Percentiles rank a stretch among this genome's conserved stretches.
Conservation (phyloP, 2,113 vertebrate genomes). For the Mus musculus region DNA sequence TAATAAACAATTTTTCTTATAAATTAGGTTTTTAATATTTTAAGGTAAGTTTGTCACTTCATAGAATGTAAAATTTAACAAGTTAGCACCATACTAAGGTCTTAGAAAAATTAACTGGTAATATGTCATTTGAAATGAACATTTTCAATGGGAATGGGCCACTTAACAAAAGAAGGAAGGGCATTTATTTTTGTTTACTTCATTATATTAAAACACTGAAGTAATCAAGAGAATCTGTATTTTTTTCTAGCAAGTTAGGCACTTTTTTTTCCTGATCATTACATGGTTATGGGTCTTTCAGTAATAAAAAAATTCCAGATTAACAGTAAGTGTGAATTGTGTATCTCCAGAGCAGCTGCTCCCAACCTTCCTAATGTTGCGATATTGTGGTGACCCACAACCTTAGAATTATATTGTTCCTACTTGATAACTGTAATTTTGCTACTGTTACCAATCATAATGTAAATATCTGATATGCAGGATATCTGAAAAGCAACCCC, state of each 20-base stretch:
- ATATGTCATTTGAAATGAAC: neutral
- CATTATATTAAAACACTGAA: conserved; percentile 15
- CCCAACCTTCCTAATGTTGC: neutral
- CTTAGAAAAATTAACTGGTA: neutral
- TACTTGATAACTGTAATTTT: neutral
- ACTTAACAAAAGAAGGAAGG: neutral
- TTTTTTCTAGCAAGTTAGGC: neutral
- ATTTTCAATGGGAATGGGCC: neutral
- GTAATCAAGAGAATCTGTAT: neutral
- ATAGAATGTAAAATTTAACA: neutral
- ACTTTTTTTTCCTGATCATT: conserved; percentile 28
- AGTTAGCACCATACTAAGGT: neutral
- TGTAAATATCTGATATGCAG: neutral
- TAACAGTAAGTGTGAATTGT: neutral
- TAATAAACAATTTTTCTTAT: conserved; percentile 10
- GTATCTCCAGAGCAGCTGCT: neutral
- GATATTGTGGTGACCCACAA: neutral
- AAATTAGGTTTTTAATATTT: conserved; percentile 41
- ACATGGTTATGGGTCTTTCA: conserved; percentile 29
- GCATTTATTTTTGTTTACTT: conserved; percentile 44
- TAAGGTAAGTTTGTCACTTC: neutral
- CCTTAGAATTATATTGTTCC: neutral
- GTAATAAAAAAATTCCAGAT: neutral
- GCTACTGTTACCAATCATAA: neutral
- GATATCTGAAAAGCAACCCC: neutral